Percentiles rank a stretch among this genome's conserved stretches.
phyloP scores from a whole-genome alignment of 2,888 invertebrate genomes.

The Sericinus montela region DNA sequence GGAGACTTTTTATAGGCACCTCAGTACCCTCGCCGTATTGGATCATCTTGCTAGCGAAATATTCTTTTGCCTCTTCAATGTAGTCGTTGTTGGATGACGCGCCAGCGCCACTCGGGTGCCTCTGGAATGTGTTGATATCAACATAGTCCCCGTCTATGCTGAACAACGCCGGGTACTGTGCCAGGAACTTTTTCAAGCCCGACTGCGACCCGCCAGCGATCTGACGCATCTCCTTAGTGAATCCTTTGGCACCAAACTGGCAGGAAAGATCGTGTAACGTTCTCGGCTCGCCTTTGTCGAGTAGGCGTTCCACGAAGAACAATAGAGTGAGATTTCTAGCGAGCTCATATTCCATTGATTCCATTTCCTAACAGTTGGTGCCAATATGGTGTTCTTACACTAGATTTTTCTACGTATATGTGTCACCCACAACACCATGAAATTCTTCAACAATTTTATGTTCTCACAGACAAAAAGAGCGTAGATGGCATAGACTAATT shows the following conservation, averaged over 20 bases:
- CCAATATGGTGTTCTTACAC: constrained; percentile 72
- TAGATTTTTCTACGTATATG: constrained; percentile 76
- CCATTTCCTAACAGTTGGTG: constrained; percentile 85
- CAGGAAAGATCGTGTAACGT: constrained; percentile 98
- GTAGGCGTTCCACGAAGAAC: constrained; percentile 98
- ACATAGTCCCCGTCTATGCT: constrained; percentile 96
- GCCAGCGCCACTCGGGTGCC: constrained; percentile 78
- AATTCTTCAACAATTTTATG: constrained; percentile 66
- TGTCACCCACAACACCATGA: constrained; percentile 79
- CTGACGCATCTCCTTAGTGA: constrained; percentile 99
- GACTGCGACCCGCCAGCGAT: constrained; percentile 97
- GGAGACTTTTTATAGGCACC: constrained; percentile 96
- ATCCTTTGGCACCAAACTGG: constrained; percentile 99
- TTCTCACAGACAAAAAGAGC: constrained; percentile 61
- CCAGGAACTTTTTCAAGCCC: constrained; percentile 97
- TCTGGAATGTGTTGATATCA: constrained; percentile 89
- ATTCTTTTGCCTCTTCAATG: constrained; percentile 97
- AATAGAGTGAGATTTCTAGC: constrained; percentile 96
- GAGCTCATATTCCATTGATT: constrained; percentile 96
- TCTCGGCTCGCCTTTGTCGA: constrained; percentile 97
- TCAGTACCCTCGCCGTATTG: constrained; percentile 98
- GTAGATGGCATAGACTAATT: constrained; percentile 33
- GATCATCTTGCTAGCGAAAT: constrained; percentile 96
- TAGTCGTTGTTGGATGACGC: constrained; percentile 88
- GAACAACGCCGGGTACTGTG: constrained; percentile 98